phyloP scores from a whole-genome alignment of 2,888 invertebrate species.

The Caenorhabditis sp. region DNA sequence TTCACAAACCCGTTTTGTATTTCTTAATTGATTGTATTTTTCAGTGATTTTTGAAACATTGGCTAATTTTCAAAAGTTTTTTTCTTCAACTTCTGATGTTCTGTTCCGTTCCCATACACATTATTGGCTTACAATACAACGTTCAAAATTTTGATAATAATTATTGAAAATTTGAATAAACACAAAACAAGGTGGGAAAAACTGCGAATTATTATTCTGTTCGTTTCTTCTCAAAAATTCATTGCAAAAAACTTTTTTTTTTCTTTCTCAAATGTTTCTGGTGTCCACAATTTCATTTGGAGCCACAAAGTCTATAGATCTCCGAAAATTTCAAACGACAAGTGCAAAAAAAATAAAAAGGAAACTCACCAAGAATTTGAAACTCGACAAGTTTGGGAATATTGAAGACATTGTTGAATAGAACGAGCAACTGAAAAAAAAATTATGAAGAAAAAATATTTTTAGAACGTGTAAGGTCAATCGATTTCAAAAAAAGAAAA shows the following conservation, averaged over 20 bases:
- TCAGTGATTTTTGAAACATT: not conserved
- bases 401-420: constrained; percentile 2
- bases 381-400: not conserved
- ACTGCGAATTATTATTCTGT: too few relatives aligned
- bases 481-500: too few relatives aligned
- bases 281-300: too few relatives aligned
- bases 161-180: too few relatives aligned
- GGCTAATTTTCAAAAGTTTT: not conserved
- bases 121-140: too few relatives aligned
- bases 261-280: too few relatives aligned
- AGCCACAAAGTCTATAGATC: too few relatives aligned
- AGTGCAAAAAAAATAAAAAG: not conserved
- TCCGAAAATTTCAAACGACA: too few relatives aligned
- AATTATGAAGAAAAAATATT: not conserved
- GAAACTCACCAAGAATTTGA: constrained; percentile 3
- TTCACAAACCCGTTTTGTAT: not conserved
- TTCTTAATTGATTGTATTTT: not conserved
- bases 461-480: too few relatives aligned
- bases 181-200: too few relatives aligned
- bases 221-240: not conserved
- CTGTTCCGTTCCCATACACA: not conserved
- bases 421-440: not conserved
- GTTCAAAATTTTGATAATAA: too few relatives aligned
- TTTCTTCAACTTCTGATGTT: not conserved
- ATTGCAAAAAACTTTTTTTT: not conserved